phyloP scores from a whole-genome alignment of 2,888 invertebrate genomes.

The Aplocera efformata region DNA sequence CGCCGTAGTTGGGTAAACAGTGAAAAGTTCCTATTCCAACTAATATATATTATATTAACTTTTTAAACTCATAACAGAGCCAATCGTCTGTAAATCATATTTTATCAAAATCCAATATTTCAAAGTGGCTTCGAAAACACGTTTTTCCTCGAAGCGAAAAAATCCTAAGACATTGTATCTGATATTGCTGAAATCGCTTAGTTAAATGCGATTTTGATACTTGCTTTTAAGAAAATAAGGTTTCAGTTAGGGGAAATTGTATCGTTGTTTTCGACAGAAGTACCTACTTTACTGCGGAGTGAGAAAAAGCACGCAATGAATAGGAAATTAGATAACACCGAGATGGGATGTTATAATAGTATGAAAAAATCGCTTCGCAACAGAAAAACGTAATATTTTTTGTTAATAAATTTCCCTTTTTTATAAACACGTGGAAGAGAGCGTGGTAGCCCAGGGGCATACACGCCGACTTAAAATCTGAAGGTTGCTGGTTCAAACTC shows the following conservation, averaged over 20 bases:
- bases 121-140: conserved; percentile 51
- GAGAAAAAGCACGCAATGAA: conserved; percentile 57
- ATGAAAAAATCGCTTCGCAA: conserved; percentile 46
- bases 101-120: conserved; percentile 64
- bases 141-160: conserved; percentile 41
- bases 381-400: conserved; percentile 21
- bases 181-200: conserved; percentile 38
- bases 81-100: conserved; percentile 62
- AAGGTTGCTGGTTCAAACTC: no score
- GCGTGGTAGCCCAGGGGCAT: no score
- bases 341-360: conserved; percentile 58
- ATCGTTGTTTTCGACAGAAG: conserved; percentile 29
- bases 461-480: no score
- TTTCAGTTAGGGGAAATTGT: conserved; percentile 11
- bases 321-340: conserved; percentile 64
- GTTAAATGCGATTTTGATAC: conserved; percentile 25
- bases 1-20: no score
- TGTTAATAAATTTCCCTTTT: conserved; percentile 12
- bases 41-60: no score
- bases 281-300: conserved; percentile 18
- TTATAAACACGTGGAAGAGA: conserved; percentile 13
- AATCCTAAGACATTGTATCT: conserved; percentile 51
- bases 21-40: no score
- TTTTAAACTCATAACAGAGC: conserved; percentile 38
- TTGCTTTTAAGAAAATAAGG: conserved; percentile 24